Base-by-base conservation (phyloP, 1,140 invertebrate species). In the Leptinotarsa lineolata region DNA sequence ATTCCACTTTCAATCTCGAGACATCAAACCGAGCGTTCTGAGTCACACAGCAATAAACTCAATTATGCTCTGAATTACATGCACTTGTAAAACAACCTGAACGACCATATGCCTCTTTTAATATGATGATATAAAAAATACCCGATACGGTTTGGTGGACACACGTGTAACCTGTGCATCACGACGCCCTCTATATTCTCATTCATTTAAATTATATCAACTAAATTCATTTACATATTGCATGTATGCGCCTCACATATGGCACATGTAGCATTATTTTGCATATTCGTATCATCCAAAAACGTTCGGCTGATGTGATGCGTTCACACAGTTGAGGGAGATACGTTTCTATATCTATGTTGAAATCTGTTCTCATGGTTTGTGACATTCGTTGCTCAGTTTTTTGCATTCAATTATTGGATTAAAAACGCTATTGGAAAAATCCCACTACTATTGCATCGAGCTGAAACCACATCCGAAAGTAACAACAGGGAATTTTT, bases 161-260 rank as follows among this genome's bases (percentile, higher is more conserved):
- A 66, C 64, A 66, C 64, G 64, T 66, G 64, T 66, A 66, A 66
- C 64, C 64, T 66, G 64, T 66, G 39, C 64, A 66, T 66, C 64
- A 66, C 30, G n/a, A 66, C 64, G 39, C 64, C 64, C 64, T 66
- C 64, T 66, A 66, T 66, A 66, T 66, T 66, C 39, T 66, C 64
- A 66, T 66, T 66, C 39, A 66, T 66, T 66, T 66, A 66, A 39
- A 66, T 66, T 66, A 66, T 66, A 13, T 66, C 64, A 18, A 66
- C 30, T 66, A 30, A 66, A 66, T 66, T 66, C 64, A 66, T 66
- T 66, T 44, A 66, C 64, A 66, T 66, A 66, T 66, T 66, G 64
- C 64, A 66, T 66, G 64, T 66, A 63, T 63, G 39, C 39, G 64
- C 64, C 64, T 66, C 64, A 66, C 64, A 66, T 66, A 66, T 66